These are phyloP conservation scores for Erannis defoliaria DNA, from an alignment of 2,888 invertebrate species.

Conservation along the genomic window DNA sequence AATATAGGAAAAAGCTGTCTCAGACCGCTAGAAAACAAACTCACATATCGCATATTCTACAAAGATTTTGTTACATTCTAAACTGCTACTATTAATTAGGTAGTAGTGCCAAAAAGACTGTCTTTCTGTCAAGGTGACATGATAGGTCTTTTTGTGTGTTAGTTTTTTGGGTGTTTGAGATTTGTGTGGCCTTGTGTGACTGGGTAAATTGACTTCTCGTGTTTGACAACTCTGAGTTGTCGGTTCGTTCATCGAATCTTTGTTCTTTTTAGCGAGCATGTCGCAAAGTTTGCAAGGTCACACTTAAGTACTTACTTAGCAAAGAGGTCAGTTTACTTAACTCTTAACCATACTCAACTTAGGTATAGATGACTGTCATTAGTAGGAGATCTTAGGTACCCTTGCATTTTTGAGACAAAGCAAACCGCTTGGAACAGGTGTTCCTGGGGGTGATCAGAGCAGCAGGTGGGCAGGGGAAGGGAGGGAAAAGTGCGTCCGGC, in stretches of 20 bases:
- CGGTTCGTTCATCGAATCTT: not conserved
- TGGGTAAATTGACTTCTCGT: conserved; percentile 49
- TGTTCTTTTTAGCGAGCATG: conserved; percentile 1
- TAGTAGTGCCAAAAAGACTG: conserved; percentile 4
- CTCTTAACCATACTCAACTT: not conserved
- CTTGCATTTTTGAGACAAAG: too few species aligned
- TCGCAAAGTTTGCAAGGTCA: not conserved
- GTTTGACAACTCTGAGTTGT: conserved; percentile 39
- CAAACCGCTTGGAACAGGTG: too few species aligned
- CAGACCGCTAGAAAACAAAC: too few species aligned
- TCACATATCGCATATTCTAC: too few species aligned
- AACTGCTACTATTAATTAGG: conserved; percentile 1
- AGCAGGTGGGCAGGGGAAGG: too few species aligned
- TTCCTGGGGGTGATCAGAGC: too few species aligned
- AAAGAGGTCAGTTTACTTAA: too few species aligned
- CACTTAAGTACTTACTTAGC: not conserved
- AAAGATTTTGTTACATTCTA: too few species aligned
- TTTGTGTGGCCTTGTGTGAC: conserved; percentile 32
- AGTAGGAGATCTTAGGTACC: too few species aligned
- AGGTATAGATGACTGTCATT: not conserved
- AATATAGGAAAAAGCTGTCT: too few species aligned
- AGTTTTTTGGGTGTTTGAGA: conserved; percentile 37
- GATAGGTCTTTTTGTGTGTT: conserved; percentile 50
- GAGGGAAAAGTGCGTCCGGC: too few species aligned
- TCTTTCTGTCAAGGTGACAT: conserved; percentile 39